A percentile compares a stretch with the other conserved stretches of the same genome.
phyloP scores from a whole-genome alignment of 2,888 invertebrate genomes.

The Beris morrisii region DNA sequence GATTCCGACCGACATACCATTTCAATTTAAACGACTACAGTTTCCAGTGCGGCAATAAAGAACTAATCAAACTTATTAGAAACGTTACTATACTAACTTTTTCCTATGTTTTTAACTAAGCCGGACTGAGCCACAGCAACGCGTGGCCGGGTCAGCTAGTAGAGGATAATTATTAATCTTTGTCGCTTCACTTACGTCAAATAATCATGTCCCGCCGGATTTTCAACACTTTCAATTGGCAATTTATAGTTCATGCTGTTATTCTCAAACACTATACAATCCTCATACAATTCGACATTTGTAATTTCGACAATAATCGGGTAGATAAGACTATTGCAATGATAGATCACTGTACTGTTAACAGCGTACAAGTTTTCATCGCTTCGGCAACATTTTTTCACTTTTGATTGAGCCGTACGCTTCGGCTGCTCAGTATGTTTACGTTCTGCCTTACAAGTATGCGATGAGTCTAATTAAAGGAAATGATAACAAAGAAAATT shows the following conservation, averaged over 20 bases:
- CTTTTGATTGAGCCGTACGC: background rate
- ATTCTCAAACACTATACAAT: conserved; percentile 19
- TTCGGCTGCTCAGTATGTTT: conserved; percentile 15
- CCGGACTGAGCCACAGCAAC: too few relatives aligned
- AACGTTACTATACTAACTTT: too few relatives aligned
- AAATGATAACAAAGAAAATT: too few relatives aligned
- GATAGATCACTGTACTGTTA: conserved; percentile 8
- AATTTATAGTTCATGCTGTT: background rate
- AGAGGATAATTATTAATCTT: too few relatives aligned
- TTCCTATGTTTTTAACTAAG: too few relatives aligned
- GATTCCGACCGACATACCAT: too few relatives aligned
- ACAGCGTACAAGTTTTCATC: conserved; percentile 12
- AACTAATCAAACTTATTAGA: too few relatives aligned
- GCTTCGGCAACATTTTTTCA: conserved; percentile 17
- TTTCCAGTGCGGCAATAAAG: too few relatives aligned
- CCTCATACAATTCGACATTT: conserved; percentile 16
- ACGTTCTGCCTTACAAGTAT: background rate
- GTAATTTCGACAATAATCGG: conserved; percentile 11
- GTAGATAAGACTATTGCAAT: conserved; percentile 6
- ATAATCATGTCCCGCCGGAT: conserved; percentile 4
- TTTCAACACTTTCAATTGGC: background rate
- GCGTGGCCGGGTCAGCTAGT: too few relatives aligned
- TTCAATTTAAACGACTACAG: too few relatives aligned
- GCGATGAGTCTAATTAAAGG: too few relatives aligned
- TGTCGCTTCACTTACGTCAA: conserved; percentile 25